A percentile compares a stretch with the other conserved stretches of the same genome.
Evolutionary conservation across 1,140 invertebrate species (phyloP).

Genomic region (Penaeus vannamei): DNA sequence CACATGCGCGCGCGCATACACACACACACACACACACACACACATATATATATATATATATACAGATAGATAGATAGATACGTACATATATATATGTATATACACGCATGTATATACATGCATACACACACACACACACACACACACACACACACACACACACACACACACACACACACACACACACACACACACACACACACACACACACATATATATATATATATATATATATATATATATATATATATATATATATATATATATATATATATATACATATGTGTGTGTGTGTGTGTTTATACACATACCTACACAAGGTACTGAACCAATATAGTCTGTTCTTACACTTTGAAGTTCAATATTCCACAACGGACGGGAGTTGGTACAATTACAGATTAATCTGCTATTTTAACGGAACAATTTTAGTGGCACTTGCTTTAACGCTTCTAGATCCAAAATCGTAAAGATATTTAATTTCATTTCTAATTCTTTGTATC

Average conservation of each 20-base stretch:
- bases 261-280: no score
- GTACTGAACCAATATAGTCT: no score
- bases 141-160: background rate
- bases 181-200: background rate
- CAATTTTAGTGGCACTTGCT: no score
- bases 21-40: background rate
- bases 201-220: background rate
- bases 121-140: background rate
- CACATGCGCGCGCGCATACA: background rate
- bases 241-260: background rate
- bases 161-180: background rate
- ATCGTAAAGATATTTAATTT: no score
- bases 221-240: background rate
- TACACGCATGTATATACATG: conserved; percentile 1
- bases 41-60: conserved; percentile 10
- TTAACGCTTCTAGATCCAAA: no score
- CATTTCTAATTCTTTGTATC: no score
- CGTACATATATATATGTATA: conserved; percentile 9
- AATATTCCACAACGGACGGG: no score
- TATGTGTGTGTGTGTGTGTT: no score
- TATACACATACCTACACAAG: no score
- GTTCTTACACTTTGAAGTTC: no score
- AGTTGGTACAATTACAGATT: no score
- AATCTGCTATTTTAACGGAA: no score
- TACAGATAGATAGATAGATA: background rate